Conservation (phyloP, 1,140 invertebrate species). For the Aphidius ervi region DNA sequence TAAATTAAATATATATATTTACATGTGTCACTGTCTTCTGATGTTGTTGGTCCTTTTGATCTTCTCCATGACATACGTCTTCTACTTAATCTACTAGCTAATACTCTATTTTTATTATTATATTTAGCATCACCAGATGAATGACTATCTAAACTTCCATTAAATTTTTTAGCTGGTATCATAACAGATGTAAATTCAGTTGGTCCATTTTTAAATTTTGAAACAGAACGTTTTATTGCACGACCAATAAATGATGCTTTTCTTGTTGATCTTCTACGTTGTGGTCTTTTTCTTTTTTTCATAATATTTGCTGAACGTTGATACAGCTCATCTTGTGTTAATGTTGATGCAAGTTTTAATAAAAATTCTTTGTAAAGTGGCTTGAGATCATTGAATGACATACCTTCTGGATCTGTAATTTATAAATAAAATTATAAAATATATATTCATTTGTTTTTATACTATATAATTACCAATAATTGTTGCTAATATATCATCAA, state of each 20-base stretch:
- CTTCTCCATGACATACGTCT: constrained; percentile 40
- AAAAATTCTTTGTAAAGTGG: constrained; percentile 87
- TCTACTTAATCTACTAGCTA: constrained; percentile 42
- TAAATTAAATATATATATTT: constrained; percentile 7
- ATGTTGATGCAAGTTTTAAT: constrained; percentile 76
- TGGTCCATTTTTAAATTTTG: constrained; percentile 46
- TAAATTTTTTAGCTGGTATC: constrained; percentile 49
- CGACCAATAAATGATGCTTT: constrained; percentile 44
- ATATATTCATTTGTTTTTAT: not conserved
- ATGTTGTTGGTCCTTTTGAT: constrained; percentile 49
- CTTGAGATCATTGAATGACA: constrained; percentile 88
- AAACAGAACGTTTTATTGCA: constrained; percentile 50
- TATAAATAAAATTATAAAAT: constrained; percentile 1
- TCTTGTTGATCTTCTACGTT: constrained; percentile 42
- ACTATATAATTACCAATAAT: constrained; percentile 60
- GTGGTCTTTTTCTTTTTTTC: constrained; percentile 61
- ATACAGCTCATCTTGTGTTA: constrained; percentile 86
- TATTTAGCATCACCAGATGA: constrained; percentile 42
- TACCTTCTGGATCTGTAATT: constrained; percentile 71
- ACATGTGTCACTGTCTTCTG: constrained; percentile 62
- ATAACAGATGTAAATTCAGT: constrained; percentile 55
- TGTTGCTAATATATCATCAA: constrained; percentile 81
- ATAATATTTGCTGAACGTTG: constrained; percentile 85
- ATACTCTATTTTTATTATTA: constrained; percentile 41
- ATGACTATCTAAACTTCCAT: constrained; percentile 48